Percentiles rank a stretch among this genome's conserved stretches.
Conservation (phyloP, 2,797 vertebrate genomes). For the Enteromius mattozi region DNA sequence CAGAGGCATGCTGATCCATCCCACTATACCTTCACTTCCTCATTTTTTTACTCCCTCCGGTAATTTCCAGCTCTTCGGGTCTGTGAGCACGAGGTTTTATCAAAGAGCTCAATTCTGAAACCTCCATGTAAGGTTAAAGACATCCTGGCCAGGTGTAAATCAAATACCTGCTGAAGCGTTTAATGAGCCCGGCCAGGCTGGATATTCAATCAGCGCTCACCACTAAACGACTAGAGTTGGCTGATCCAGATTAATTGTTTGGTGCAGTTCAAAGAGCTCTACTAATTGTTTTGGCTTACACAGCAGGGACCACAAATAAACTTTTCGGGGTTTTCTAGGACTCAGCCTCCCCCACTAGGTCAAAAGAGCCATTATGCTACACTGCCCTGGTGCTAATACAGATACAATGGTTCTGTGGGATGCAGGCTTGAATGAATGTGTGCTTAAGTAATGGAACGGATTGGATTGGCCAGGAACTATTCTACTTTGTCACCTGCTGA, state of each 20-base stretch:
- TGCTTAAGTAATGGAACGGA: slow-evolving; percentile 68
- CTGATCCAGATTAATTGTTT: slow-evolving; percentile 33
- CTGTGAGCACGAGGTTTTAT: slow-evolving; percentile 61
- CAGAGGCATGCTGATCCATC: slow-evolving; percentile 65
- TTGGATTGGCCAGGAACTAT: slow-evolving; percentile 43
- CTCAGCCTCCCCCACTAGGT: slow-evolving; percentile 33
- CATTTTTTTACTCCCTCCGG: slow-evolving; percentile 63
- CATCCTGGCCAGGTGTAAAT: slow-evolving; percentile 61
- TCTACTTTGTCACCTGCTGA: slow-evolving; percentile 62
- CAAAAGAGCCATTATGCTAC: slow-evolving; percentile 21
- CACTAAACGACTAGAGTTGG: background rate
- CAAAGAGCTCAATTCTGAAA: slow-evolving; percentile 24
- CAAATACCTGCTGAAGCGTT: slow-evolving; percentile 63
- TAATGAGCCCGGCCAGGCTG: slow-evolving; percentile 55
- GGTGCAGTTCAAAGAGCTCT: slow-evolving; percentile 34
- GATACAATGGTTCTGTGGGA: slow-evolving; percentile 67
- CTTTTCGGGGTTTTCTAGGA: background rate
- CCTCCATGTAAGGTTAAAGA: slow-evolving; percentile 24
- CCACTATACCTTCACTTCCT: slow-evolving; percentile 60
- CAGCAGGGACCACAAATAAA: slow-evolving; percentile 43
- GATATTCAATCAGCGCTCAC: slow-evolving; percentile 41
- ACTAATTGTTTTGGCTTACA: slow-evolving; percentile 38
- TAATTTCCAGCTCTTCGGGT: slow-evolving; percentile 70
- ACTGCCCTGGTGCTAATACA: slow-evolving; percentile 60
- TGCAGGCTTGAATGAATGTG: slow-evolving; percentile 65